Conservation (phyloP, 2,797 vertebrate genomes). For the Buphagus erythrorhynchus region DNA sequence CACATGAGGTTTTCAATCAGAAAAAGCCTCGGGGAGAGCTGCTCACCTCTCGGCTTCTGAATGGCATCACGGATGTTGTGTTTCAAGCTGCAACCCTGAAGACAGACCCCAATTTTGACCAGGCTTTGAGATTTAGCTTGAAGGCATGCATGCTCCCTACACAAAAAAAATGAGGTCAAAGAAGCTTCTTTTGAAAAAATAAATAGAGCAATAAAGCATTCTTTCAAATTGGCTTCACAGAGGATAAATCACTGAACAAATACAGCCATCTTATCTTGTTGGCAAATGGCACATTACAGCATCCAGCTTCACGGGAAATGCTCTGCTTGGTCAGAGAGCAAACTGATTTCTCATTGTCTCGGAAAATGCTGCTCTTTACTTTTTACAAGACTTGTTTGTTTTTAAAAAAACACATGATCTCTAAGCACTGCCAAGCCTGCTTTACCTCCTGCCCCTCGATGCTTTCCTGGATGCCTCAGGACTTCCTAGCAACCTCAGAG, state of each 20-base stretch:
- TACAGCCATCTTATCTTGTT: slow-evolving; percentile 14
- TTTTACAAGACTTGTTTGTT: slow-evolving; percentile 25
- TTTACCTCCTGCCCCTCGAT: not conserved
- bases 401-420: not conserved
- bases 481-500: slow-evolving; percentile 11
- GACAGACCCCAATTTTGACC: not conserved
- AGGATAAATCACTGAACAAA: slow-evolving; percentile 45
- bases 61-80: not conserved
- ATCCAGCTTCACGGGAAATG: not conserved
- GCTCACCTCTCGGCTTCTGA: not conserved
- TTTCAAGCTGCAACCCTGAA: not conserved
- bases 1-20: not conserved
- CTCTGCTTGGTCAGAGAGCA: not conserved
- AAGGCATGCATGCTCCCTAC: not conserved
- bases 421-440: not conserved
- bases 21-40: not conserved
- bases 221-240: slow-evolving; percentile 26
- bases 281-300: not conserved
- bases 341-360: slow-evolving; percentile 8
- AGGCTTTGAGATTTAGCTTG: slow-evolving; percentile 12
- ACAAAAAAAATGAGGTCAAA: slow-evolving; percentile 37
- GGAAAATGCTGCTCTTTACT: slow-evolving; percentile 21
- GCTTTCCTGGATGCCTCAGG: not conserved
- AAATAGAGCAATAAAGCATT: slow-evolving; percentile 69
- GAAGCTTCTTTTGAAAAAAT: slow-evolving; percentile 48